These are phyloP conservation scores for Atta cephalotes DNA, from an alignment of 1,140 invertebrate genomes.

Conservation along the genomic window DNA sequence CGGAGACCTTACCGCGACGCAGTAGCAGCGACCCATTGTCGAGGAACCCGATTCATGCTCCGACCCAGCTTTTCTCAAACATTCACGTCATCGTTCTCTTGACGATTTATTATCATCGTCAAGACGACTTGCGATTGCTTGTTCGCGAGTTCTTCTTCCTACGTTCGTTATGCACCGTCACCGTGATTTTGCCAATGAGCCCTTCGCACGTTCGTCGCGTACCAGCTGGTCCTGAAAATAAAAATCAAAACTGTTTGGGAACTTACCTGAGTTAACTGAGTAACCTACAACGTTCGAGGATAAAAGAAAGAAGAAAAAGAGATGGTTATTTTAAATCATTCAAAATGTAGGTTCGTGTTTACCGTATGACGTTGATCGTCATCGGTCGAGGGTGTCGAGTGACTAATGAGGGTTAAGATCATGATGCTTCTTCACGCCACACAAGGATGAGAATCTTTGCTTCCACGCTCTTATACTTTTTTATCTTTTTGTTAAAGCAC, in stretches of 20 bases:
- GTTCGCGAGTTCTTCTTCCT: constrained; percentile 54
- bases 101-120: constrained; percentile 73
- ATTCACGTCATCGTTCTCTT: constrained; percentile 67
- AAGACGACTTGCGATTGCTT: constrained; percentile 51
- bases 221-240: constrained; percentile 41
- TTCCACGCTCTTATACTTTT: background rate
- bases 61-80: constrained; percentile 67
- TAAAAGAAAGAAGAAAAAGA: background rate
- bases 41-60: constrained; percentile 62
- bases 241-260: constrained; percentile 36
- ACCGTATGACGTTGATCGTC: constrained; percentile 57
- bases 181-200: constrained; percentile 54
- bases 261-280: constrained; percentile 37
- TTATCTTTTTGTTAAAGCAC: constrained; percentile 12
- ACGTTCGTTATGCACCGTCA: constrained; percentile 64
- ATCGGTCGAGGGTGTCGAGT: constrained; percentile 49
- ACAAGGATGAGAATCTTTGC: constrained; percentile 50
- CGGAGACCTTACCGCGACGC: constrained; percentile 51
- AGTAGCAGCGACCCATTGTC: constrained; percentile 64
- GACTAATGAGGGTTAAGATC: constrained; percentile 72
- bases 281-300: background rate
- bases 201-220: constrained; percentile 35
- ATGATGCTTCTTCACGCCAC: constrained; percentile 44
- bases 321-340: constrained; percentile 43
- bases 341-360: constrained; percentile 17